Evolutionary conservation across 2,888 invertebrate genomes (phyloP).

Genomic region (Hetaerina titia): DNA sequence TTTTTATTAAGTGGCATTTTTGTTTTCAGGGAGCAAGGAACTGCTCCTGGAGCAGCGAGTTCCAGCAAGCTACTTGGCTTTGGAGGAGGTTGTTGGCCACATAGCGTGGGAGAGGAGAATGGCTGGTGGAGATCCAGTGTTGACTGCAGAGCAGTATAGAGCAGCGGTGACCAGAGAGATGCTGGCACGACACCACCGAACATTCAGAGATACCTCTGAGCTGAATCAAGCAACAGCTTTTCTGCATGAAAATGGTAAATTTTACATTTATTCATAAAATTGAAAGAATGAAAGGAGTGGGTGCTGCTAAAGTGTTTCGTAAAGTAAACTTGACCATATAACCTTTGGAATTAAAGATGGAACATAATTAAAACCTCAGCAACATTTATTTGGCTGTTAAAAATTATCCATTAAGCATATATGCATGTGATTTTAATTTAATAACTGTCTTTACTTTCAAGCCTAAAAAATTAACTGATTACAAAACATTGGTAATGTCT

Average conservation of each 20-base stretch:
- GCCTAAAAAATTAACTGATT: no score
- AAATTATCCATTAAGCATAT: no score
- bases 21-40: constrained; percentile 87
- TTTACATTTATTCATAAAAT: constrained; percentile 58
- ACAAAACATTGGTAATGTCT: no score
- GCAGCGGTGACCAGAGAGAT: constrained; percentile 79
- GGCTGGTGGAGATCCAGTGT: constrained; percentile 87
- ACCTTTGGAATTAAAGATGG: neutral
- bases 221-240: constrained; percentile 97
- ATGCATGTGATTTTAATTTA: no score
- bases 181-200: constrained; percentile 84
- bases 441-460: no score
- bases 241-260: constrained; percentile 95
- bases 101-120: constrained; percentile 87
- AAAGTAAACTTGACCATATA: neutral
- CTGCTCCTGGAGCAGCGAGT: constrained; percentile 94
- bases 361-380: no score
- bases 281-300: neutral
- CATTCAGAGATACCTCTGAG: constrained; percentile 93
- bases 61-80: constrained; percentile 95
- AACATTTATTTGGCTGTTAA: no score
- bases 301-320: neutral
- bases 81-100: constrained; percentile 94
- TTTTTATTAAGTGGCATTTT: neutral
- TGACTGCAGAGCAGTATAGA: constrained; percentile 89